Evolutionary conservation across 1,140 invertebrate species (phyloP).

Genomic region (Drosophila micromelanica): DNA sequence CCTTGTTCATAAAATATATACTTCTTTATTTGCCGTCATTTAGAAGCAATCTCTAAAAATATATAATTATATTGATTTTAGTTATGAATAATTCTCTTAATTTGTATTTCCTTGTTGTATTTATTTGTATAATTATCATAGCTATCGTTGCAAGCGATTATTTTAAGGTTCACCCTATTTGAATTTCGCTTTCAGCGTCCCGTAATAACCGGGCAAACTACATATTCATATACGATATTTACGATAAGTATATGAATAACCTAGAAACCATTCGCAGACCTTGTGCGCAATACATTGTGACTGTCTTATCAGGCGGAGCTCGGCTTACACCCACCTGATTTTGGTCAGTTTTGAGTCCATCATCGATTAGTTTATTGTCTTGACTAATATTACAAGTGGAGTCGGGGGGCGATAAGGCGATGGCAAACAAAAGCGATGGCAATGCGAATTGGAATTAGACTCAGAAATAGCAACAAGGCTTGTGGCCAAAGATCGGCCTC

Average conservation of each 20-base stretch:
- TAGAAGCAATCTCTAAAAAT: too few species aligned
- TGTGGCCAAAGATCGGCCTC: constrained; percentile 54
- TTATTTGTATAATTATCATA: too few species aligned
- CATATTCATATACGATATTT: neutral
- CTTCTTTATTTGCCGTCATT: too few species aligned
- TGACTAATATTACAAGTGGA: constrained; percentile 53
- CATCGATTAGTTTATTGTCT: constrained; percentile 39
- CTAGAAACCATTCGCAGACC: constrained; percentile 33
- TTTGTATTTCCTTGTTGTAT: too few species aligned
- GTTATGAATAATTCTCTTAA: too few species aligned
- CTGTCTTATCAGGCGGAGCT: constrained; percentile 30
- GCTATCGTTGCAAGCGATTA: too few species aligned
- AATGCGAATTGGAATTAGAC: constrained; percentile 11
- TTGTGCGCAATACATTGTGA: constrained; percentile 32
- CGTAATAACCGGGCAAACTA: neutral
- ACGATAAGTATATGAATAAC: constrained; percentile 6
- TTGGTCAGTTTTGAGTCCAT: constrained; percentile 26
- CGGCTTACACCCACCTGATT: constrained; percentile 40
- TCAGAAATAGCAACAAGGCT: constrained; percentile 16
- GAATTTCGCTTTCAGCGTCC: neutral
- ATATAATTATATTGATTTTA: too few species aligned
- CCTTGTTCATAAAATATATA: too few species aligned
- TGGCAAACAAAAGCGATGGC: constrained; percentile 18
- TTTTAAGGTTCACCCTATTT: constrained; percentile 21
- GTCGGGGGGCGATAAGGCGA: constrained; percentile 39